phyloP scores from a whole-genome alignment of 2,113 vertebrate genomes.

The Mastomys coucha region DNA sequence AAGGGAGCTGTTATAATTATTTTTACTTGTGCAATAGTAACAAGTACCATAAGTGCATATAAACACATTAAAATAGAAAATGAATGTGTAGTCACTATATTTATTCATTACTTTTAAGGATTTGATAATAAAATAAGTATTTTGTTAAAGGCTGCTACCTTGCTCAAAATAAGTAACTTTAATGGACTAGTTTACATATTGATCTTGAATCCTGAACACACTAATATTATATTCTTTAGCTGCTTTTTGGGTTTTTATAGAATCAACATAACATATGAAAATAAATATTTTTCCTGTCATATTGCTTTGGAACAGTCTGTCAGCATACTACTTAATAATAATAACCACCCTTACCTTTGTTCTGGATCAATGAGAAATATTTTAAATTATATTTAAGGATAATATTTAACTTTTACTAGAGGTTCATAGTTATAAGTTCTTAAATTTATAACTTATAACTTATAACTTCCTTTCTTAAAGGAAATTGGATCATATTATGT shows the following conservation, averaged over 20 bases:
- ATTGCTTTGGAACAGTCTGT: neutral
- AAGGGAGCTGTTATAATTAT: neutral
- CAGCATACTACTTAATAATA: neutral
- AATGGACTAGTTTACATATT: constrained; percentile 12
- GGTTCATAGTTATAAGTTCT: neutral
- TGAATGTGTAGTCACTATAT: neutral
- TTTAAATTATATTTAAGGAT: constrained; percentile 28
- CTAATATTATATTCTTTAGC: neutral
- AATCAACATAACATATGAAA: neutral
- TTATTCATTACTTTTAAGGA: constrained; percentile 22
- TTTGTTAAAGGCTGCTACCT: constrained; percentile 15
- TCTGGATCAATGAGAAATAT: constrained; percentile 8
- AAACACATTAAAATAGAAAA: neutral
- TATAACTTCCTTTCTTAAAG: too few relatives aligned
- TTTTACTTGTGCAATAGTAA: neutral
- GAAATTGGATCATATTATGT: neutral
- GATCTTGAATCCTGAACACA: constrained; percentile 10
- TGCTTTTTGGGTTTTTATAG: constrained; percentile 41
- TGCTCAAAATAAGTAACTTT: neutral
- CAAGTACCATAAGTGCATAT: neutral
- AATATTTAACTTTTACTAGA: constrained; percentile 20
- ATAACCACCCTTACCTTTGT: neutral
- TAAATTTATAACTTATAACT: too few relatives aligned
- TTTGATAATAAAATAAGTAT: neutral
- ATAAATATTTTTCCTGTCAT: constrained; percentile 49